Base-by-base conservation (phyloP, 2,797 vertebrate genomes). In the Melanotaenia trifasciata region DNA sequence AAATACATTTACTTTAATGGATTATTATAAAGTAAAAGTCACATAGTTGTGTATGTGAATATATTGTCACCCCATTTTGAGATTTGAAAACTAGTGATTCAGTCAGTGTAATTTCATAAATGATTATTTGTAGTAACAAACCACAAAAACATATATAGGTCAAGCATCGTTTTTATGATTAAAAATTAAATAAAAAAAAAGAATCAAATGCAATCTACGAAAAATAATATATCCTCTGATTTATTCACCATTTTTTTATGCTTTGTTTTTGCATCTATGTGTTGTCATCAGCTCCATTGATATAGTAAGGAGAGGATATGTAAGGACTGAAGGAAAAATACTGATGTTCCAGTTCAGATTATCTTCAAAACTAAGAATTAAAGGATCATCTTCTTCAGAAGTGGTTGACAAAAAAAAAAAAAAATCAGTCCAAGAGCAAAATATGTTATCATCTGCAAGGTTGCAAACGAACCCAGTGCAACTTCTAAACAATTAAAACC, bases 1-100 rank as follows among this genome's bases (percentile, higher is more conserved):
- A 90, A 90, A 86, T 69, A 72, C 74, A 85, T 86, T 87, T 63
- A 75, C 73, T 62, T 79, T 68, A 74, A 72, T 77, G 74, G 63
- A 76, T 79, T 81, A 85, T 79, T 74, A 60, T 57, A 36, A 56
- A 14, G 64, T 56, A 77, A 71, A 76, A 72, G 58, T 67, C 65
- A 78, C 40, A 68, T 43, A 50, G 40, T 58, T 70, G 67, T 74
- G 53, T 57, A 26, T 63, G 75, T 68, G 65, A 33, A 40, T 56
- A 47, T 45, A 32, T 28, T 71, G 50, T 14, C 36, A 64, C 5
- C 5, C 33, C 38, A 20, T 76, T 54, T 64, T 60, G 14, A 70
- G 22, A 64, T 50, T 20, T 67, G 56, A 74, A 0, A 56, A 66
- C 20, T 30, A 11, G 26, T n/a, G 53, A 72, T 60, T 58, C 12